Conservation (phyloP, 1,140 invertebrate genomes). For the Cephus cinctus region DNA sequence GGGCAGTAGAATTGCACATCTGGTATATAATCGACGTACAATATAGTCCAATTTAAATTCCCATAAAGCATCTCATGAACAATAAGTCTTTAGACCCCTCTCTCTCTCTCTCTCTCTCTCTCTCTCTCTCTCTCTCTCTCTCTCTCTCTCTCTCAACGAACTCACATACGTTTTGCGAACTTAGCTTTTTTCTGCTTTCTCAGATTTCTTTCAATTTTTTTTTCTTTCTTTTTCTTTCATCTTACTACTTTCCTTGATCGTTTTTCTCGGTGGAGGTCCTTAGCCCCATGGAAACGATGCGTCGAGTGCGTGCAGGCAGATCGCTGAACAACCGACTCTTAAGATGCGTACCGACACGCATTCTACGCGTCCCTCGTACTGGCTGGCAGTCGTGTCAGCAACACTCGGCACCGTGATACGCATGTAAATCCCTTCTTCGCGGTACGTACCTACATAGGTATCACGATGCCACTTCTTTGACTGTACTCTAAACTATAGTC, state of each 20-base stretch:
- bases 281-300: conserved; percentile 6
- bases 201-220: conserved; percentile 5
- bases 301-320: conserved; percentile 28
- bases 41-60: no score
- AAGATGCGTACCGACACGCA: conserved; percentile 37
- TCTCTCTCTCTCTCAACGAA: conserved; percentile 11
- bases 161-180: no score
- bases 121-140: conserved; percentile 5
- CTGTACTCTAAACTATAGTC: no score
- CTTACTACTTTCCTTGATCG: conserved; percentile 24
- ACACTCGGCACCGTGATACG: conserved; percentile 33
- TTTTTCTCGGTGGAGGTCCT: conserved; percentile 13
- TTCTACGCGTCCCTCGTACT: conserved; percentile 33
- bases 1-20: no score
- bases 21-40: no score
- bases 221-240: conserved; percentile 5
- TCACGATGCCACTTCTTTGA: no score
- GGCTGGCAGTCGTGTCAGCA: conserved; percentile 36
- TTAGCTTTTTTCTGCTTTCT: no score
- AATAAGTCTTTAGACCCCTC: conserved; percentile 26
- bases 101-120: conserved; percentile 7
- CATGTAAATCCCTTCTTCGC: conserved; percentile 32
- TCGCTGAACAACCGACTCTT: conserved; percentile 28
- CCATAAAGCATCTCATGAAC: no score
- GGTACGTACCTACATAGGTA: no score